Evolutionary conservation across 2,797 vertebrate species (phyloP), one percentile per base, ranked within the genome.

Genomic region (Sebastes melanostomus): DNA sequence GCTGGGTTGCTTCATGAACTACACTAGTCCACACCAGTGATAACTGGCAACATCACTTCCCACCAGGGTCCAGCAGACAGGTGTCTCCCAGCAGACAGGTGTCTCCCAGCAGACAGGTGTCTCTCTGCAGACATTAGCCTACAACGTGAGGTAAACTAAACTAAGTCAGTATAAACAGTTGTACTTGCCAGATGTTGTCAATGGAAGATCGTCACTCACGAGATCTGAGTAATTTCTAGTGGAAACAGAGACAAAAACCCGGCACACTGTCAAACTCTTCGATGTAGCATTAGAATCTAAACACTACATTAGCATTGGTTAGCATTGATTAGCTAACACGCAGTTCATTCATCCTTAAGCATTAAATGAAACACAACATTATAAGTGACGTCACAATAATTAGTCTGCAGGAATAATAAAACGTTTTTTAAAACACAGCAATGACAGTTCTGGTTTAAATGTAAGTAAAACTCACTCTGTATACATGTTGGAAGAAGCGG

Each of bases 161-260:
- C 42, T 14, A 29, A 24, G 18, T 72, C 4, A 55, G 46, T 66
- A 8, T 13, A 3, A 66, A 77, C 22, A 14, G 13, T 56, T 80
- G 18, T 87, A 94, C 94, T 95, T 91, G 66, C 95, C 95, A 82
- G 78, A 6, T 78, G 86, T 74, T 59, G 85, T 63, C 8, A 75
- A 24, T 36, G 83, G 79, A 42, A 66, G 81, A 12, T 92, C 89
- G 55, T 50, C 29, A 69, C 24, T 81, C 71, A 42, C 75, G 69
- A 77, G 5, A 75, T 27, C 36, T 66, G 78, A 20, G 4, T 83
- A 9, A 54, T 83, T 78, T 90, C 93, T 95, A 42, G 30, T 55
- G 36, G 80, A 90, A 82, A 90, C 8, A 8, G 63, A 78, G 71
- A 85, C 27, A 91, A 87, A 61, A 88, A 72, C 24, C 10, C 72